Evolutionary conservation across 2,888 invertebrate genomes (phyloP).

Genomic region (Seira sanloemensis): DNA sequence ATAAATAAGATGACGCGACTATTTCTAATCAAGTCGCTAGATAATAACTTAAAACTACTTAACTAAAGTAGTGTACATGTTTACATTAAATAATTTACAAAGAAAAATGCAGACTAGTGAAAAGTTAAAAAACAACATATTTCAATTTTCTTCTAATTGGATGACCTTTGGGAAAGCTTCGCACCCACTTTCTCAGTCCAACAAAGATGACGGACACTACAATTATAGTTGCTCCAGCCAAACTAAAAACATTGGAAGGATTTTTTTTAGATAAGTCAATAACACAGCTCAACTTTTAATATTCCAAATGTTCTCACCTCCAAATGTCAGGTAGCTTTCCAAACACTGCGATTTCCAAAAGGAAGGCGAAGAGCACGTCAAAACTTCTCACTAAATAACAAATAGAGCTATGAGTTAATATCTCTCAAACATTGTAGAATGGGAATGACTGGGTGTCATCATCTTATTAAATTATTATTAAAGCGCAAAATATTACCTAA

Average conservation of each 20-base stretch:
- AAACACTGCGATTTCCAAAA: conserved; percentile 82
- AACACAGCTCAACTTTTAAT: background rate
- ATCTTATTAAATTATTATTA: too few relatives aligned
- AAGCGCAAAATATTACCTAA: background rate
- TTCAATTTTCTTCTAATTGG: conserved; percentile 28
- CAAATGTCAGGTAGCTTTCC: conserved; percentile 58
- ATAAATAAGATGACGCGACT: too few relatives aligned
- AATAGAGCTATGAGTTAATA: background rate
- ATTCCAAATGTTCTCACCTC: conserved; percentile 54
- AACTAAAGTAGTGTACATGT: too few relatives aligned
- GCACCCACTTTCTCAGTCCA: conserved; percentile 63
- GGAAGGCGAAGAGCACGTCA: conserved; percentile 93
- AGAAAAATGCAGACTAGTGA: too few relatives aligned
- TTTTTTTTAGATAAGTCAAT: background rate
- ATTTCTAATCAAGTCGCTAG: too few relatives aligned
- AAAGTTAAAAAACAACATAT: too few relatives aligned
- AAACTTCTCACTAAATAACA: conserved; percentile 92
- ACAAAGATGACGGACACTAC: conserved; percentile 49
- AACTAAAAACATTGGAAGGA: conserved; percentile 23
- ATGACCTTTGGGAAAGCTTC: conserved; percentile 41
- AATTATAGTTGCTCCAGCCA: conserved; percentile 58
- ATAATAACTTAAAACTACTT: too few relatives aligned
- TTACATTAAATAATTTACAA: too few relatives aligned
- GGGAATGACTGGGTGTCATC: too few relatives aligned
- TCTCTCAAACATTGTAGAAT: background rate